A percentile compares a stretch with the other conserved stretches of the same genome.
Evolutionary conservation across 2,113 vertebrate genomes (phyloP).

Genomic region (Hippocampus abdominalis): DNA sequence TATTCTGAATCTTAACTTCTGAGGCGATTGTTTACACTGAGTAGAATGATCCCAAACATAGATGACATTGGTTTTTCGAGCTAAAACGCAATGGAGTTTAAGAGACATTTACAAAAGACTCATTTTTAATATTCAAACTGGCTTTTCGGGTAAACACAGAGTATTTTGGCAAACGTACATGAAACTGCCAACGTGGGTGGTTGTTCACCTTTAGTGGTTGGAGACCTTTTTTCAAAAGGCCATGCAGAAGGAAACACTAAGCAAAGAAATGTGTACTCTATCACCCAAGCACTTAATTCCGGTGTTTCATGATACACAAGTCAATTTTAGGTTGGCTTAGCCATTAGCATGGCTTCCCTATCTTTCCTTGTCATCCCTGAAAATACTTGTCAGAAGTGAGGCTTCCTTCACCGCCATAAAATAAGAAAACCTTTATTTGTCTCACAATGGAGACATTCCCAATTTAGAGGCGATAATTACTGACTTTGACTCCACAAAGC

Average conservation of each 20-base stretch:
- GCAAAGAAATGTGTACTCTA: not conserved
- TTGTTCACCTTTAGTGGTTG: not conserved
- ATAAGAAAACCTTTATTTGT: no score
- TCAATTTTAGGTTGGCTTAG: no score
- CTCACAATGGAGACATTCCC: no score
- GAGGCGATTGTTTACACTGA: constrained; percentile 36
- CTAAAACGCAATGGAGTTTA: constrained; percentile 20
- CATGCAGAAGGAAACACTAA: not conserved
- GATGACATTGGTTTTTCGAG: constrained; percentile 35
- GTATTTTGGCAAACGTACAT: not conserved
- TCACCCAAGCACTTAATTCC: no score
- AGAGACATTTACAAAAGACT: not conserved
- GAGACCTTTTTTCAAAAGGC: not conserved
- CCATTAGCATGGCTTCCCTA: no score
- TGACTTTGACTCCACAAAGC: no score
- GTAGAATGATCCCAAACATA: constrained; percentile 35
- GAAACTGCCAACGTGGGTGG: not conserved
- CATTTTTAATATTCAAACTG: not conserved
- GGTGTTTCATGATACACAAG: no score
- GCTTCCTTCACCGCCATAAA: no score
- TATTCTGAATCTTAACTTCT: constrained; percentile 26
- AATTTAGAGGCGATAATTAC: no score
- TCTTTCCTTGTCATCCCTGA: no score
- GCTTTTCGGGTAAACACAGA: not conserved
- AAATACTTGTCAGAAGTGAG: no score